Percentiles rank a stretch among this genome's conserved stretches.
These are phyloP conservation scores for Boloria selene DNA, from an alignment of 2,888 invertebrate species.

Conservation along the genomic window DNA sequence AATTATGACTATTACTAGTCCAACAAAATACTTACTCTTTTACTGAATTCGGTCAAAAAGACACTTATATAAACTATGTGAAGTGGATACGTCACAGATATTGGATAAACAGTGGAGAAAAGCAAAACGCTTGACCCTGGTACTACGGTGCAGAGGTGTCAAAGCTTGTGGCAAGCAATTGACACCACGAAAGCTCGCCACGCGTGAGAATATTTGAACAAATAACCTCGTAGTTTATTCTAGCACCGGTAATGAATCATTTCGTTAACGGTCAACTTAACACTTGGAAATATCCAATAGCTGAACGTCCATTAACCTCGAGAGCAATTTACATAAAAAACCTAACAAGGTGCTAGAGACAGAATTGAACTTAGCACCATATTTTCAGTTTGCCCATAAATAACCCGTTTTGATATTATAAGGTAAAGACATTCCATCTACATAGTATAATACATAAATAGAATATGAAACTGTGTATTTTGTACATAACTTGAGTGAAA, in stretches of 20 bases:
- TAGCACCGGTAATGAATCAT: constrained; percentile 78
- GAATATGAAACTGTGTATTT: constrained; percentile 11
- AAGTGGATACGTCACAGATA: constrained; percentile 54
- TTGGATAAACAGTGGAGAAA: constrained; percentile 69
- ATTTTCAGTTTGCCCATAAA: constrained; percentile 44
- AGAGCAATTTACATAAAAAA: constrained; percentile 63
- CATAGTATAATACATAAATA: constrained; percentile 33
- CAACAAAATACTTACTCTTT: too few species aligned
- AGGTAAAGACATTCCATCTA: constrained; percentile 35
- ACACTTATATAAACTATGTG: constrained; percentile 53
- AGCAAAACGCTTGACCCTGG: constrained; percentile 69
- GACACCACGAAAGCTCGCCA: constrained; percentile 61
- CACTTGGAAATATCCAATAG: constrained; percentile 66
- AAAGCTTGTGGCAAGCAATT: constrained; percentile 70
- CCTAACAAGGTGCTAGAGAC: constrained; percentile 47
- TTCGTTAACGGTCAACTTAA: constrained; percentile 72
- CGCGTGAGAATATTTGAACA: constrained; percentile 80
- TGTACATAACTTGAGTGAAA: not conserved
- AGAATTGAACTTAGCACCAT: constrained; percentile 42
- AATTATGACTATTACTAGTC: too few species aligned
- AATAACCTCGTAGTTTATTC: constrained; percentile 74
- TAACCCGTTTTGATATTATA: constrained; percentile 34
- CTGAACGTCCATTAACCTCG: constrained; percentile 62
- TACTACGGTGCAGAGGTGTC: constrained; percentile 62
- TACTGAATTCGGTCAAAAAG: constrained; percentile 39